Evolutionary conservation across 2,113 vertebrate genomes (phyloP).

Genomic region (Seriola dumerili): DNA sequence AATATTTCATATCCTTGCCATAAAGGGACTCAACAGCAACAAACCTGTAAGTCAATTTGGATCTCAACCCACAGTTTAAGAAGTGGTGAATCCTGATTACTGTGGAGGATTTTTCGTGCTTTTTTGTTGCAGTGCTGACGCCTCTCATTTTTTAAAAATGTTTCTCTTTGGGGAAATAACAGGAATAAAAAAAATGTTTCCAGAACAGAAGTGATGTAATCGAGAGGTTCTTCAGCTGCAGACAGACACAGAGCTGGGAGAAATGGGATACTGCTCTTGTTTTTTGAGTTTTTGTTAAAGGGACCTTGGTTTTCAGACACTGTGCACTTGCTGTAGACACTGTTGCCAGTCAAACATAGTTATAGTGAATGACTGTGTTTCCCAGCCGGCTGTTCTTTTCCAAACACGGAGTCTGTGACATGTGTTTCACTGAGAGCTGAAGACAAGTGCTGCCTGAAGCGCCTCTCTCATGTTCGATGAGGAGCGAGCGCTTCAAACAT

Average conservation of each 20-base stretch:
- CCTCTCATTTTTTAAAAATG: constrained; percentile 1
- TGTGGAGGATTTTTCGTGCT: constrained; percentile 22
- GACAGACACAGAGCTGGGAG: constrained; percentile 8
- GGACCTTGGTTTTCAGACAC: constrained; percentile 12
- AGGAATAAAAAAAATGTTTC: constrained; percentile 11
- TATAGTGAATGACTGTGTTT: constrained; percentile 42
- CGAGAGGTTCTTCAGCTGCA: constrained; percentile 19
- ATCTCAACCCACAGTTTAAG: constrained; percentile 39
- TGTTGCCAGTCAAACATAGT: constrained; percentile 45
- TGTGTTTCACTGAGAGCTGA: constrained; percentile 27
- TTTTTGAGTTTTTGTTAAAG: constrained; percentile 13
- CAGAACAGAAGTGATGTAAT: constrained; percentile 12
- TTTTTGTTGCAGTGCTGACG: constrained; percentile 23
- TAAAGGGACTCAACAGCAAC: constrained; percentile 67
- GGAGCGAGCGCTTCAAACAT: constrained; percentile 31
- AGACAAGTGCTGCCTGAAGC: constrained; percentile 52
- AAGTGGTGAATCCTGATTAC: constrained; percentile 26
- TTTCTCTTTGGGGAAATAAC: constrained; percentile 45
- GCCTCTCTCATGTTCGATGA: constrained; percentile 36
- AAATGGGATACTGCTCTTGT: not conserved
- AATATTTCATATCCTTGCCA: constrained; percentile 56
- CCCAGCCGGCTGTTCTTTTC: constrained; percentile 35
- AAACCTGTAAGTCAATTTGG: constrained; percentile 39
- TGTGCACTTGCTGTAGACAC: constrained; percentile 12
- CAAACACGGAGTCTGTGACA: constrained; percentile 32